Evolutionary conservation across 1,140 invertebrate genomes (phyloP).

Genomic region (Brachionus asplanchnoidis): DNA sequence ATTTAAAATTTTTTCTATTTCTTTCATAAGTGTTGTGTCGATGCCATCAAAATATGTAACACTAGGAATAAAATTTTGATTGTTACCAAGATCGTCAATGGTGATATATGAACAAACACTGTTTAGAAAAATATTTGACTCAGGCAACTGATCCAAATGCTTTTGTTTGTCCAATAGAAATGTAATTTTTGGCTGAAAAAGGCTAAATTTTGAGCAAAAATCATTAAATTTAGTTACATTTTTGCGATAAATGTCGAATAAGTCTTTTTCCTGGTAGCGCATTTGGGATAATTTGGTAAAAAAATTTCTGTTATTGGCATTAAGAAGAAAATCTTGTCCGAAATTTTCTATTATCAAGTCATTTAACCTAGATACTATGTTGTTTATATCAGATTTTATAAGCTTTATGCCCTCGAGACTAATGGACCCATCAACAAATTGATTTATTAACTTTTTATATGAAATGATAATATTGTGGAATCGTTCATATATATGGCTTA

Average conservation of each 20-base stretch:
- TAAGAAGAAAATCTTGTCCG: not conserved
- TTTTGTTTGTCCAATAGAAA: not conserved
- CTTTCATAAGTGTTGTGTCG: not conserved
- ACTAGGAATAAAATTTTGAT: not conserved
- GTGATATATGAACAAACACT: not conserved
- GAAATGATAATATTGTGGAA: not conserved
- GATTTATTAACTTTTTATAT: not conserved
- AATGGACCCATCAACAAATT: not conserved
- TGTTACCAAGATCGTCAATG: not conserved
- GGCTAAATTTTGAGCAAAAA: not conserved
- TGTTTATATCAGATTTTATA: not conserved
- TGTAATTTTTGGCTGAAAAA: not conserved
- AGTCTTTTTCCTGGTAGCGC: not conserved
- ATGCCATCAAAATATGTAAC: not conserved
- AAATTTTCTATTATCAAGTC: not conserved
- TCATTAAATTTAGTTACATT: not conserved
- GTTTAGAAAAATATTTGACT: not conserved
- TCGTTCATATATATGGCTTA: not conserved
- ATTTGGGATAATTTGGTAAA: not conserved
- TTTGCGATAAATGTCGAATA: not conserved
- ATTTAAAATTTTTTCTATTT: not conserved
- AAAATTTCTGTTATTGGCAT: not conserved
- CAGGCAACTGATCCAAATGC: not conserved
- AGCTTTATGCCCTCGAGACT: not conserved
- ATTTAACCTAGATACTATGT: not conserved